Evolutionary conservation across 2,797 vertebrate species (phyloP), one percentile per base, ranked within the genome.

Genomic region (Yasuhikotakia modesta): DNA sequence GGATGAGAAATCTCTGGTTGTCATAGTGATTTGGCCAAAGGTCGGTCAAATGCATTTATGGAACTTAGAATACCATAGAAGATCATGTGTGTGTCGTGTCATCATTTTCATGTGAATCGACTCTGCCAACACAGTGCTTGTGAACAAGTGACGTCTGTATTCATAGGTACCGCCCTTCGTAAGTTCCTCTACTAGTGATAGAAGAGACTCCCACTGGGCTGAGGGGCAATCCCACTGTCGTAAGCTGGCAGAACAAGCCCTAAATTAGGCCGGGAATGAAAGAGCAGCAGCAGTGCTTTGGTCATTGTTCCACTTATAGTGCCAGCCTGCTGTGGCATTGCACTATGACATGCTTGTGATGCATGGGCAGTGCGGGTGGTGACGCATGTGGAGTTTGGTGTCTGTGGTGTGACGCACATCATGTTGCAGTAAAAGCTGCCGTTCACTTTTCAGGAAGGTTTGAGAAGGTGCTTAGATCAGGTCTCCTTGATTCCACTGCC

Each of bases 221-320:
- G 63, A 63, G 58, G 79, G 80, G 72, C 64, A 77, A 73, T 76
- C 82, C 81, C 55, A 58, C 60, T 52, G 68, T 55, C 53, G 72
- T 57, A 39, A 30, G 39, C 11, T 73, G 24, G 71, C 66, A 77
- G 63, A 39, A 27, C 69, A 76, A 11, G 35, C 46, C 81, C 58
- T 43, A 78, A 84, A 84, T 82, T 84, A 84, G 72, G 24, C 52
- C 24, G 39, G 48, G 70, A 50, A 70, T 80, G 52, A 66, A 66
- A 60, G 57, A 46, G 48, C 52, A 17, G 14, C 61, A 79, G 60
- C 46, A 64, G 21, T 64, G 71, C 61, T 79, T 74, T 68, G 39
- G 61, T 74, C 79, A 79, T 79, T 76, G 78, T 82, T 84, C 76
- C 55, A 21, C 48, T 80, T 70, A 17, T 81, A 76, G 76, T 60